Evolutionary conservation across 1,140 invertebrate genomes (phyloP), one percentile per base, ranked within the genome.

Genomic region (Rhopalosiphum padi): DNA sequence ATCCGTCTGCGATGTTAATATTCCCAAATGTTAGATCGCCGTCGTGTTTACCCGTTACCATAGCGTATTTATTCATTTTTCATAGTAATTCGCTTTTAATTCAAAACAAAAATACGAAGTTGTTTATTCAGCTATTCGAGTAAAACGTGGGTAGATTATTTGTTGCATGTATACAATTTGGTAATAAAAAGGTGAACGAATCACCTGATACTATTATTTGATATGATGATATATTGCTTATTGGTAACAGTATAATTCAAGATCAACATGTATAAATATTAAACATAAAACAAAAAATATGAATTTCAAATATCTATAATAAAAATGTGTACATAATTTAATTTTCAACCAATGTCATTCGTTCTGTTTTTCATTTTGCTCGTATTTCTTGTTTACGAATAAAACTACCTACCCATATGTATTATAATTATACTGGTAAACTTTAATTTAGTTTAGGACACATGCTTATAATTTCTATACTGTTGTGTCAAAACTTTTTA

Each of bases 161-260:
- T 30, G n/a, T 88, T 88, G 87, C 87, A 88, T 88, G 51, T 53
- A 88, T 88, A 88, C 9, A 35, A 51, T 88, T 87, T 30, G 48
- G n/a, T 88, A 53, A 88, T 51, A 88, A 51, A 88, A 88, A 88
- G 2, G 48, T 88, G 48, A 88, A 88, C 87, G 46, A 88, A 88
- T 88, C 48, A 35, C 87, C 87, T 48, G 87, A 88, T 88, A 88
- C 46, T 88, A 88, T 51, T 88, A 88, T 88, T 88, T 51, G 87
- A 88, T 88, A 88, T 51, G n/a, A 53, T 48, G n/a, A 88, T 88
- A 35, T 88, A 88, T 88, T 88, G n/a, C 46, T 51, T 88, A 88
- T 37, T 88, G 30, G 48, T 88, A 35, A 88, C n/a, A 48, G n/a
- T 86, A 86, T 86, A 46, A 43, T 23, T 51, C 87, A 88, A 88